phyloP scores from a whole-genome alignment of 2,113 vertebrate genomes.

The Scytalopus superciliaris region DNA sequence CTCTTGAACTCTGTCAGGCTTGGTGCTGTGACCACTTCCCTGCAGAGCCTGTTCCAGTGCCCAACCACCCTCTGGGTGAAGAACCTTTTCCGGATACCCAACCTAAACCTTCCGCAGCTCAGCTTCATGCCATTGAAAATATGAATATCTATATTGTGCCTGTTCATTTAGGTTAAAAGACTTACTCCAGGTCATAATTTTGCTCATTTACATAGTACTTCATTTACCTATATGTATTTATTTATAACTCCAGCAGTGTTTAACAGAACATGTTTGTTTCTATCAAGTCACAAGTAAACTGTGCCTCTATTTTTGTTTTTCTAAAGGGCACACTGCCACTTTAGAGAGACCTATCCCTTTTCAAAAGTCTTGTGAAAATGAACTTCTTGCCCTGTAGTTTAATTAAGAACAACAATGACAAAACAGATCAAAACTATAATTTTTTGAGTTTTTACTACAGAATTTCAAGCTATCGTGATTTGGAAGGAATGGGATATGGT shows the following conservation, averaged over 20 bases:
- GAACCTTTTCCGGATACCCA: background rate
- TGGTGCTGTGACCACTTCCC: background rate
- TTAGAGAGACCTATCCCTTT: conserved; percentile 77
- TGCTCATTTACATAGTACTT: background rate
- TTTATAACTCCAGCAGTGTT: background rate
- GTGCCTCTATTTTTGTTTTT: conserved; percentile 69
- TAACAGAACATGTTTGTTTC: conserved; percentile 21
- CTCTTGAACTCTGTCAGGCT: background rate
- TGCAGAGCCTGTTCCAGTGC: background rate
- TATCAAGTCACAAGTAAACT: conserved; percentile 83
- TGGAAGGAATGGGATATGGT: conserved; percentile 74
- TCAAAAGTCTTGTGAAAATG: background rate
- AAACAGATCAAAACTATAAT: background rate
- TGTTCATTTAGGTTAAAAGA: background rate
- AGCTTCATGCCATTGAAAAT: background rate
- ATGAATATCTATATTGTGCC: background rate
- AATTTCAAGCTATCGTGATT: background rate
- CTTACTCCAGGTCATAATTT: background rate
- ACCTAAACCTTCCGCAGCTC: background rate
- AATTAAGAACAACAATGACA: background rate
- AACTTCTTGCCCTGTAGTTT: conserved; percentile 7
- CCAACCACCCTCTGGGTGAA: fast-evolving
- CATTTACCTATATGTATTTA: background rate
- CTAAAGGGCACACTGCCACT: conserved; percentile 70
- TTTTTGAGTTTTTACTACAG: background rate